A percentile compares a stretch with the other conserved stretches of the same genome.
Evolutionary conservation across 2,888 invertebrate species (phyloP).

Genomic region (Eulithis prunata): DNA sequence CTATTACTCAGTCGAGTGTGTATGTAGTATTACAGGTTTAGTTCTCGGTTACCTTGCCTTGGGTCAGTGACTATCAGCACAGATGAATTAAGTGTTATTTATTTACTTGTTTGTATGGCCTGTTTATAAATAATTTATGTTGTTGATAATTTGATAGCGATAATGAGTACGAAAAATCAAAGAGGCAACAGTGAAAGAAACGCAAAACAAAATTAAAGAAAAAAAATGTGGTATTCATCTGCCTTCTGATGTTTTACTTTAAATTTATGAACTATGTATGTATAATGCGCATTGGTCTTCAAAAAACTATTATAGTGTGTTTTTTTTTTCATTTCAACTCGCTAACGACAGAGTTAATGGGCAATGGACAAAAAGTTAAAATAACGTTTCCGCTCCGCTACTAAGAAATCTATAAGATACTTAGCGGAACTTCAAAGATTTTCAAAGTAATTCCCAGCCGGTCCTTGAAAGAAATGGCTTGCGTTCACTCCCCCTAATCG

Average conservation of each 20-base stretch:
- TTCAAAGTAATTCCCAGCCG: background rate
- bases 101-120: background rate
- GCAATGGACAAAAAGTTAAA: background rate
- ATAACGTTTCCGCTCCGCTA: constrained; percentile 5
- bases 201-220: no score
- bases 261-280: no score
- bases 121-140: background rate
- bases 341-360: constrained; percentile 6
- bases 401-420: constrained; percentile 6
- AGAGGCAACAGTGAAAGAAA: no score
- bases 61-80: background rate
- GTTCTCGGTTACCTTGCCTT: background rate
- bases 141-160: no score
- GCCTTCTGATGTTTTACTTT: no score
- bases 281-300: background rate
- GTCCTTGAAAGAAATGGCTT: background rate
- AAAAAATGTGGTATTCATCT: no score
- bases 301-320: constrained; percentile 7
- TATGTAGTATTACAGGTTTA: background rate
- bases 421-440: constrained; percentile 5
- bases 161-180: no score
- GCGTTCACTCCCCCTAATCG: no score
- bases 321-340: constrained; percentile 8
- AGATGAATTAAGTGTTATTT: background rate
- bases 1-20: background rate